A percentile compares a stretch with the other conserved stretches of the same genome.
Conservation (phyloP, 2,113 vertebrate species). For the Sebastes schlegelii region DNA sequence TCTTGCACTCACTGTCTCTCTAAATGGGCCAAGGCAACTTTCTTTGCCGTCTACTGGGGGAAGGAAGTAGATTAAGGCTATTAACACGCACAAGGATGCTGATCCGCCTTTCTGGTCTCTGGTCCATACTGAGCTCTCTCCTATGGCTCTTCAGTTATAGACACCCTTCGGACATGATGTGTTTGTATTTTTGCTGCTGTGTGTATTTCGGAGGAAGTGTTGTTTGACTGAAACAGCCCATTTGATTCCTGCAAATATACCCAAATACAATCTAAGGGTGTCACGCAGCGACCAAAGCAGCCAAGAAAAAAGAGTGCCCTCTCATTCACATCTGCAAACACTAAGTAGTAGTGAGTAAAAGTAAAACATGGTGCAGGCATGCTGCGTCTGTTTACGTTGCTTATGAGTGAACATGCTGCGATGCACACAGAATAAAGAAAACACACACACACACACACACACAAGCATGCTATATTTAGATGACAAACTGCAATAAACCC, state of each 20-base stretch:
- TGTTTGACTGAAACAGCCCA: slow-evolving; percentile 52
- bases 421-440: slow-evolving; percentile 30
- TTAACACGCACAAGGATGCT: slow-evolving; percentile 70
- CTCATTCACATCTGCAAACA: slow-evolving; percentile 53
- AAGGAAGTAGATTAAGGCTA: slow-evolving; percentile 72
- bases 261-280: slow-evolving; percentile 52
- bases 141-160: slow-evolving; percentile 13
- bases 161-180: slow-evolving; percentile 1
- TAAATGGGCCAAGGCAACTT: slow-evolving; percentile 78
- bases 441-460: slow-evolving; percentile 15
- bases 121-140: slow-evolving; percentile 41
- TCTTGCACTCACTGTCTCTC: slow-evolving; percentile 37
- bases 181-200: slow-evolving; percentile 30
- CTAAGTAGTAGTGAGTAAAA: slow-evolving; percentile 45
- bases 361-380: slow-evolving; percentile 46
- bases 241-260: slow-evolving; percentile 59
- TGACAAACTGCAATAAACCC: slow-evolving; percentile 69
- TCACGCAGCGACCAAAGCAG: slow-evolving; percentile 46
- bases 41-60: slow-evolving; percentile 56
- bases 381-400: slow-evolving; percentile 70
- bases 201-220: neutral
- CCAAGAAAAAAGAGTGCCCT: slow-evolving; percentile 14
- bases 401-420: slow-evolving; percentile 63
- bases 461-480: slow-evolving; percentile 67
- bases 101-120: slow-evolving; percentile 57